A percentile compares a stretch with the other conserved stretches of the same genome.
Evolutionary conservation across 2,797 vertebrate species (phyloP).

Genomic region (Monodelphis domestica): DNA sequence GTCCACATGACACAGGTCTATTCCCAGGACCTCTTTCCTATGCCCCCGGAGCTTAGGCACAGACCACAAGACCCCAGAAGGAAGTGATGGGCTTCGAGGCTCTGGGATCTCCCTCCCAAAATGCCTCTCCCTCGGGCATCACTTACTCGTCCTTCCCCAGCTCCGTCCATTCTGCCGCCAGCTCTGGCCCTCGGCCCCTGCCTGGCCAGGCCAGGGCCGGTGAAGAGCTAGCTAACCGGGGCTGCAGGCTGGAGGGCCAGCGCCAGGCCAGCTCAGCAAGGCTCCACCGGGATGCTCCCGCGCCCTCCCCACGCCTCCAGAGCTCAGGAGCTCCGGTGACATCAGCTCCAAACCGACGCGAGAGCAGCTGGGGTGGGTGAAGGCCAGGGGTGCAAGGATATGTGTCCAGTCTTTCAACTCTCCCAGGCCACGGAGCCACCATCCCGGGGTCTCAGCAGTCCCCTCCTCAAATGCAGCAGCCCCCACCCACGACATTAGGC

Average conservation of each 20-base stretch:
- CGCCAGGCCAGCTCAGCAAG: background rate
- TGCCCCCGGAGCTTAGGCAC: background rate
- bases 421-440: background rate
- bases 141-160: conserved; percentile 70
- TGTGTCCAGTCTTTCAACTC: background rate
- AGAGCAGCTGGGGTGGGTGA: conserved; percentile 19
- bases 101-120: background rate
- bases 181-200: fast-evolving
- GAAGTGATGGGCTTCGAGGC: background rate
- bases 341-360: conserved; percentile 65
- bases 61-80: background rate
- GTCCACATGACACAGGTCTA: background rate
- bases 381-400: background rate
- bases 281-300: background rate
- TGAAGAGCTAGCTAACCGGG: background rate
- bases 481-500: background rate
- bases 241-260: background rate
- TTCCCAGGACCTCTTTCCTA: background rate
- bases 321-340: conserved; percentile 37
- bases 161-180: conserved; percentile 47
- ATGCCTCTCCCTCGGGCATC: background rate
- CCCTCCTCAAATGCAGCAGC: background rate
- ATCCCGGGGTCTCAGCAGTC: background rate
- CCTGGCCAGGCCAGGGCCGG: background rate
- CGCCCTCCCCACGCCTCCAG: background rate